phyloP scores from a whole-genome alignment of 1,140 invertebrate genomes.

The Caenorhabditis remanei region DNA sequence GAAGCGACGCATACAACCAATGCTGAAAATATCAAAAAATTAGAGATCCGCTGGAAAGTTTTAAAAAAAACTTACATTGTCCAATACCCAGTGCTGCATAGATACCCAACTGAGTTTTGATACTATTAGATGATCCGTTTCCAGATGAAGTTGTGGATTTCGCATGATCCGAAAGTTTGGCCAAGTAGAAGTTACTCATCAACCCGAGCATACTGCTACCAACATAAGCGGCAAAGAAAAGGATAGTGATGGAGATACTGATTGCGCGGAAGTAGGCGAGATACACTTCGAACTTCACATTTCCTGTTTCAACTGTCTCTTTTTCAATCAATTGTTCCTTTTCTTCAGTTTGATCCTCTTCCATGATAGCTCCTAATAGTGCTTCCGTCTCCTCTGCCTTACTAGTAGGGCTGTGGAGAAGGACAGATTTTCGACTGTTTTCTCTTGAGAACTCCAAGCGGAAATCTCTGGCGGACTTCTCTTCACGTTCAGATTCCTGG shows the following conservation, averaged over 20 bases:
- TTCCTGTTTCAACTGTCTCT: slow-evolving; percentile 74
- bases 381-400: slow-evolving; percentile 55
- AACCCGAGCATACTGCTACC: slow-evolving; percentile 74
- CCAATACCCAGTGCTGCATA: slow-evolving; percentile 74
- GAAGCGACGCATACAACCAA: slow-evolving; percentile 73
- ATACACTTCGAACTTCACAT: slow-evolving; percentile 74
- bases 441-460: slow-evolving; percentile 9
- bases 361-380: not conserved
- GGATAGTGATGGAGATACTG: slow-evolving; percentile 69
- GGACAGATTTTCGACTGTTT: slow-evolving; percentile 4
- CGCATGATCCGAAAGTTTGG: slow-evolving; percentile 78
- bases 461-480: not conserved
- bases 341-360: not conserved
- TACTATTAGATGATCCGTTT: slow-evolving; percentile 1
- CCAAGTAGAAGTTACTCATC: slow-evolving; percentile 77
- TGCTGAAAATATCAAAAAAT: slow-evolving; percentile 60
- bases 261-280: slow-evolving; percentile 77
- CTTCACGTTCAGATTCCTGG: slow-evolving; percentile 22
- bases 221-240: slow-evolving; percentile 73
- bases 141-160: slow-evolving; percentile 27
- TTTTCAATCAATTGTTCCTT: slow-evolving; percentile 68
- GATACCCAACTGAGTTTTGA: slow-evolving; percentile 67
- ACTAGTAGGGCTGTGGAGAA: not conserved
- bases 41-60: not conserved
- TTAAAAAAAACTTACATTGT: slow-evolving; percentile 65